Evolutionary conservation across 2,797 vertebrate species (phyloP).

Genomic region (Eidolon dupreanum): DNA sequence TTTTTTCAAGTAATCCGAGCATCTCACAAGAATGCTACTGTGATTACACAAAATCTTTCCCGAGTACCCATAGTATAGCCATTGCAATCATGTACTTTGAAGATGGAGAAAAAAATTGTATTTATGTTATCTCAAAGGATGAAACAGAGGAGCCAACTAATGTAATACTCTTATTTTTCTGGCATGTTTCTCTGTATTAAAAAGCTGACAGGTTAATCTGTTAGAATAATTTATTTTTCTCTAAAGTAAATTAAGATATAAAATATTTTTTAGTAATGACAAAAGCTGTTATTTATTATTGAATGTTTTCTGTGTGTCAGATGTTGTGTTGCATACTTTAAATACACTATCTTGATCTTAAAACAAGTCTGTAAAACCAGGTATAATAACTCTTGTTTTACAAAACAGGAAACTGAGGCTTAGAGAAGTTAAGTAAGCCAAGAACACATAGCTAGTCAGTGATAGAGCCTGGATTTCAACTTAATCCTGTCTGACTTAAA

Average conservation of each 20-base stretch:
- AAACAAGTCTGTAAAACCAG: conserved; percentile 24
- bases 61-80: not conserved
- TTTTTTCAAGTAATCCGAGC: conserved; percentile 74
- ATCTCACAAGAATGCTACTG: conserved; percentile 74
- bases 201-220: not conserved
- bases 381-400: conserved; percentile 2
- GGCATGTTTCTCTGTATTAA: not conserved
- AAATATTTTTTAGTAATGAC: conserved; percentile 23
- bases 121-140: conserved; percentile 42
- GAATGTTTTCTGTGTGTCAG: not conserved
- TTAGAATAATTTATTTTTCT: conserved; percentile 51
- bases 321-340: conserved; percentile 28
- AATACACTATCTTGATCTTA: conserved; percentile 34
- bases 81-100: conserved; percentile 37
- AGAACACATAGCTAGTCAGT: not conserved
- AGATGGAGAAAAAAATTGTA: not conserved
- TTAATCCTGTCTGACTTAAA: conserved; percentile 4
- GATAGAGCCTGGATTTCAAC: conserved; percentile 1
- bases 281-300: conserved; percentile 29
- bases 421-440: not conserved
- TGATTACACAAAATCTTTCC: conserved; percentile 74
- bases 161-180: conserved; percentile 4
- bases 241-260: conserved; percentile 31
- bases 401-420: not conserved
- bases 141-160: conserved; percentile 16